phyloP scores from a whole-genome alignment of 1,140 invertebrate species.

The Neodiprion virginianus region DNA sequence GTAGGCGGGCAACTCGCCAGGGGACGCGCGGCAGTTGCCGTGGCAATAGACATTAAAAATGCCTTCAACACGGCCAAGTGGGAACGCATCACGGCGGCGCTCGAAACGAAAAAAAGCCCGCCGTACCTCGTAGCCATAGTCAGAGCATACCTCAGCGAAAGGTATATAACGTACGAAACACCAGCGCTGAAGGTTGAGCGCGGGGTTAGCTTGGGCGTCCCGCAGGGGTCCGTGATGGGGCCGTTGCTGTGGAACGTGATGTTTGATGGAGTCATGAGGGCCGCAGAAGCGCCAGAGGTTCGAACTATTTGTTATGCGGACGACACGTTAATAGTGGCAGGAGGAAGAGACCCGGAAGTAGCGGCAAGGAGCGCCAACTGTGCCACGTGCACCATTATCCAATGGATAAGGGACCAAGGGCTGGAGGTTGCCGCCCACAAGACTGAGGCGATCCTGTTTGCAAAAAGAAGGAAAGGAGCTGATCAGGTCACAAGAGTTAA shows the following conservation, averaged over 20 bases:
- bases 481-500: not conserved
- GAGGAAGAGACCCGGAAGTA: constrained; percentile 28
- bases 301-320: constrained; percentile 41
- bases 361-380: constrained; percentile 29
- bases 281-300: constrained; percentile 31
- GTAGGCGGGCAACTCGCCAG: not conserved
- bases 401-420: constrained; percentile 32
- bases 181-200: constrained; percentile 19
- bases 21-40: not conserved
- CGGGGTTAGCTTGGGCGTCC: constrained; percentile 43
- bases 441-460: not conserved
- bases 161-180: not conserved
- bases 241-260: constrained; percentile 49
- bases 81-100: constrained; percentile 28
- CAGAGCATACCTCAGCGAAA: constrained; percentile 26
- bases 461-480: not conserved
- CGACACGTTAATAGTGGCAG: constrained; percentile 38
- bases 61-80: constrained; percentile 16
- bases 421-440: not conserved
- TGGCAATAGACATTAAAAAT: constrained; percentile 31
- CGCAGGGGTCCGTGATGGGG: constrained; percentile 53
- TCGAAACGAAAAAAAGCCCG: constrained; percentile 22
- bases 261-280: constrained; percentile 44
- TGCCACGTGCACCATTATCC: not conserved
- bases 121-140: constrained; percentile 27